Base-by-base conservation (phyloP, 2,888 invertebrate species). In the Cryptophagus acutangulus region DNA sequence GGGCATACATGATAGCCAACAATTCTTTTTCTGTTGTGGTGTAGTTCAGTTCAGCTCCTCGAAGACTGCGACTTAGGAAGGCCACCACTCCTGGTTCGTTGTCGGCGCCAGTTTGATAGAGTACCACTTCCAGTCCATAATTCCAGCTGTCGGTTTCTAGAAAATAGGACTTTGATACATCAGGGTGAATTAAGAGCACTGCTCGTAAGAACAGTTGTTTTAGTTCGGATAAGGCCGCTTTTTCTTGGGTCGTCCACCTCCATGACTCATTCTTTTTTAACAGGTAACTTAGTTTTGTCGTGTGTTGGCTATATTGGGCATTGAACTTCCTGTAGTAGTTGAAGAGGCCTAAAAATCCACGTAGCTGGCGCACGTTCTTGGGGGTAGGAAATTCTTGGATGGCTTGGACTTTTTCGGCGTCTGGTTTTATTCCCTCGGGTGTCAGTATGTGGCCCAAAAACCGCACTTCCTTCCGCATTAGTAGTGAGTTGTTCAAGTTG, bases 71-170 rank as follows among this genome's bases (percentile, higher is more conserved):
- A 15, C 31, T 31, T 16, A 10, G 31, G 31, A 3, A 31, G 15
- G n/a, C 16, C 16, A 6, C 12, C 12, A 12, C 12, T 28, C 4
- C 12, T n/a, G 55, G 8, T 10, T 6, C 8, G 6, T 33, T 5
- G 31, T 33, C 5, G 41, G 38, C 18, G 48, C 33, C n/a, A n/a
- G n/a, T 25, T 42, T 66, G 64, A 1, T 57, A 52, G 2, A 60
- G 37, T 2, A 63, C 54, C 3, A 54, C 46, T 14, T 52, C 58
- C 13, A 54, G 45, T 5, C 54, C 59, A 38, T 40, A 53, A 25
- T 53, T 56, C 15, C 49, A 56, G 17, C 51, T 61, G 31, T 52
- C 63, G 12, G 53, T 64, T 4, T 53, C 56, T n/a, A 58, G 39
- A 41, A 40, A 51, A 39, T 56, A 63, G 33, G 39, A 31, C 46